Percentiles rank a stretch among this genome's conserved stretches.
These are phyloP conservation scores for Megaustenia siamemsis DNA, from an alignment of 2,888 invertebrate genomes.

Conservation along the genomic window DNA sequence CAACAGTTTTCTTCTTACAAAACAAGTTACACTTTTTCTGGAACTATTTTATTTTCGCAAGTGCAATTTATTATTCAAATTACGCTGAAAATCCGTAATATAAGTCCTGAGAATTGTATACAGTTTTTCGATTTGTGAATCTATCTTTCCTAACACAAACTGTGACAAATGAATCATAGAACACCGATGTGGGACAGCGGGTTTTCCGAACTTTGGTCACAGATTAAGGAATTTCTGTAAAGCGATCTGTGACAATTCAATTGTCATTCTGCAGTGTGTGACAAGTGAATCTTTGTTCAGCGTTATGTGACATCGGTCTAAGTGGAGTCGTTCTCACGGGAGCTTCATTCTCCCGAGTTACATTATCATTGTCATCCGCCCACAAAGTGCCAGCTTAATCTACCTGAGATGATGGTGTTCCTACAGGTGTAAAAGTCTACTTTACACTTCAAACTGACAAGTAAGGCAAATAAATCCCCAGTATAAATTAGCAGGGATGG, in stretches of 20 bases:
- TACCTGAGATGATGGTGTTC: not conserved
- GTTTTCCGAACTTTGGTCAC: not conserved
- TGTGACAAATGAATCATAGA: not conserved
- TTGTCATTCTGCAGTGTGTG: not conserved
- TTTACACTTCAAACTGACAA: too few species aligned
- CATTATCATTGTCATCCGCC: not conserved
- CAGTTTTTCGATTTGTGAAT: too few species aligned
- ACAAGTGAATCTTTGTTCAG: constrained; percentile 11
- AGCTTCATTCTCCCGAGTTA: not conserved
- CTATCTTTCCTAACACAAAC: not conserved
- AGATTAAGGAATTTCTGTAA: not conserved
- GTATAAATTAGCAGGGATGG: too few species aligned
- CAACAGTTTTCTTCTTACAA: too few species aligned
- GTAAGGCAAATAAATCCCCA: too few species aligned
- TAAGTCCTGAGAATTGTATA: too few species aligned
- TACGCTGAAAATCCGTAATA: too few species aligned
- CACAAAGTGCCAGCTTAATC: not conserved
- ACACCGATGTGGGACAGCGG: not conserved
- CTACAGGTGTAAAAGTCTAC: too few species aligned
- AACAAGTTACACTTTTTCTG: too few species aligned
- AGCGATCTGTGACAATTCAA: not conserved
- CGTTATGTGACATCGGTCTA: not conserved
- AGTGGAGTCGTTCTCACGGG: not conserved
- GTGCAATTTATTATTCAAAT: too few species aligned
- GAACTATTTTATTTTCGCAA: too few species aligned